These are phyloP conservation scores for Xiphophorus hellerii DNA, from an alignment of 2,113 vertebrate genomes.

Conservation along the genomic window DNA sequence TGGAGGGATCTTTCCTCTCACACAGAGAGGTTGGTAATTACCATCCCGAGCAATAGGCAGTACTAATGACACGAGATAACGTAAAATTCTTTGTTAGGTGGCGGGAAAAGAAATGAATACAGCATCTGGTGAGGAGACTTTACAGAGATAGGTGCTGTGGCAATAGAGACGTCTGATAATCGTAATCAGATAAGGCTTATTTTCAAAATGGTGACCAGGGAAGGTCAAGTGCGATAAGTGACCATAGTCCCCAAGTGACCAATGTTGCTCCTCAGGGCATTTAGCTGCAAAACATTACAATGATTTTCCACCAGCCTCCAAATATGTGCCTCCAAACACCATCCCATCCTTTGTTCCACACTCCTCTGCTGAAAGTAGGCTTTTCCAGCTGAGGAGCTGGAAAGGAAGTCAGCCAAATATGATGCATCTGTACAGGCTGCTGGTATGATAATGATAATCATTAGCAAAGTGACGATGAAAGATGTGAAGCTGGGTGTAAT, in stretches of 20 bases:
- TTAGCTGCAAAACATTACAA: not conserved
- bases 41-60: conserved; percentile 21
- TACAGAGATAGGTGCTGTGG: not conserved
- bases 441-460: conserved; percentile 70
- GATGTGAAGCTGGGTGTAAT: conserved; percentile 60
- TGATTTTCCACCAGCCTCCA: conserved; percentile 13
- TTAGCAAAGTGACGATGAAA: conserved; percentile 69
- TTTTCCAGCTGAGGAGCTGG: conserved; percentile 8
- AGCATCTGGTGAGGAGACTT: conserved; percentile 24
- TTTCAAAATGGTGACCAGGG: conserved; percentile 21
- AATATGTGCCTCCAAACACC: not conserved
- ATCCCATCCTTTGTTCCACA: not conserved
- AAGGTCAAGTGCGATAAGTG: not conserved
- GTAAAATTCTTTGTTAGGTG: conserved; percentile 14
- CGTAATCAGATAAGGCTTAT: conserved; percentile 17
- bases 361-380: not conserved
- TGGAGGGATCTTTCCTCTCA: conserved; percentile 38
- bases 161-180: conserved; percentile 1
- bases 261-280: not conserved
- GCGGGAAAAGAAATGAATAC: conserved; percentile 25
- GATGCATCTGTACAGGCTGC: conserved; percentile 47
- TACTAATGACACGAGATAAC: conserved; percentile 22
- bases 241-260: not conserved
- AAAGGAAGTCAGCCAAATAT: conserved; percentile 48
- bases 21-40: conserved; percentile 36